Evolutionary conservation across 1,140 invertebrate genomes (phyloP), one percentile per base, ranked within the genome.

Genomic region (Batillaria attramentaria): DNA sequence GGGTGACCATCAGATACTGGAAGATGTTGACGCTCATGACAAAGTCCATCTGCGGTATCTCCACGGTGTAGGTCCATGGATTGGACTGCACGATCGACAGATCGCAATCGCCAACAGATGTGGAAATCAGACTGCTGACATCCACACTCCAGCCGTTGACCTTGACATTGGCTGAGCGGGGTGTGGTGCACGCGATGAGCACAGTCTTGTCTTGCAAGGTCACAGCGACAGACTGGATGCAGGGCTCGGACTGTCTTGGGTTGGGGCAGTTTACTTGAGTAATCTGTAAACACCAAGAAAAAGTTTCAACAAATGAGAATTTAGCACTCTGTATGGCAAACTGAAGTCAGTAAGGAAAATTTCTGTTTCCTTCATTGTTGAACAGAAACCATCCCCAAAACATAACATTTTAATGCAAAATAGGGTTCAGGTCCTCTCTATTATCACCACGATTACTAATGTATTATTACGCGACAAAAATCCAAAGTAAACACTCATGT

Each of bases 171-270:
- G 35, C 50, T 0, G 72, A 18, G 13, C 5, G 13, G 13, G 72
- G 41, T 2, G 3, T 31, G 13, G 54, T n/a, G 31, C 10, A 24
- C 3, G 16, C 10, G 2, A 79, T 18, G 13, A n/a, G 35, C 33
- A 79, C 43, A 31, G 43, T 57, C 20, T 72, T 33, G 54, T 57
- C 62, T 8, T 73, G 60, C 37, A 79, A 50, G 6, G 28, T 66
- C 31, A 79, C 41, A 33, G 0, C 13, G 18, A 72, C 78, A 57
- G 39, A 66, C 18, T 5, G 3, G 62, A 73, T 79, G 41, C 62
- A 73, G 37, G 62, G 35, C 28, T 65, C 41, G 41, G 54, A 73
- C 18, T 43, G 35, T 60, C 20, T 73, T 13, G 78, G 69, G 5
- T 20, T 24, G 24, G 60, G 72, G 20, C 60, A 74, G 10, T 68